Evolutionary conservation across 2,797 vertebrate genomes (phyloP), one percentile per base, ranked within the genome.

Genomic region (Lepidocolaptes lacrymiger): DNA sequence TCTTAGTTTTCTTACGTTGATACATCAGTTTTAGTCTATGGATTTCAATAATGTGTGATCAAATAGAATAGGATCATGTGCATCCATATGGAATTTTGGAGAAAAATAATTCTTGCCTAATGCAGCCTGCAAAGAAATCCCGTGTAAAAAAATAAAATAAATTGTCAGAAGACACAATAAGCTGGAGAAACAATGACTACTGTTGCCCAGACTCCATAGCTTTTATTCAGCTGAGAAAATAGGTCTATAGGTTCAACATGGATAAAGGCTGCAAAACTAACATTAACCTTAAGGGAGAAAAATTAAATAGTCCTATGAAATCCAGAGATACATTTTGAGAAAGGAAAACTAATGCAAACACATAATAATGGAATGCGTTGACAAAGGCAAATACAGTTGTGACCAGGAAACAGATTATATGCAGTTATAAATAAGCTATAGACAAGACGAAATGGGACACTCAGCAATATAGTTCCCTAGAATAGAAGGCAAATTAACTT

Each of bases 401-500:
- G 32, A 79, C 43, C 17, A 85, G 51, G 58, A 56, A 91, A 63
- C 22, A 79, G 14, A 58, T 46, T 82, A 43, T 51, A 39, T n/a
- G 9, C 5, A 20, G 27, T 80, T 92, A n/a, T 73, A 93, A 95
- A 91, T 84, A 80, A 92, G 27, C 2, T 4, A 41, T 17, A 61
- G 44, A 41, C 17, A 56, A 72, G 28, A 89, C 55, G 30, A 93
- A 91, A 85, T 69, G 12, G 30, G 52, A 68, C 16, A 67, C 7
- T 76, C 21, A 20, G 58, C 32, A 76, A 76, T 73, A 66, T 36
- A 32, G 92, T 94, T 93, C 71, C 36, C 19, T 79, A 68, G 59
- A 85, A 66, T 37, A 91, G 81, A 91, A 94, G 67, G n/a, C 17
- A 87, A 95, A 91, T 92, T 90, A 93, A 48, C 27, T 85, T 79